Percentiles rank a stretch among this genome's conserved stretches.
phyloP scores from a whole-genome alignment of 2,797 vertebrate genomes.

The Pseudochirops cupreus region DNA sequence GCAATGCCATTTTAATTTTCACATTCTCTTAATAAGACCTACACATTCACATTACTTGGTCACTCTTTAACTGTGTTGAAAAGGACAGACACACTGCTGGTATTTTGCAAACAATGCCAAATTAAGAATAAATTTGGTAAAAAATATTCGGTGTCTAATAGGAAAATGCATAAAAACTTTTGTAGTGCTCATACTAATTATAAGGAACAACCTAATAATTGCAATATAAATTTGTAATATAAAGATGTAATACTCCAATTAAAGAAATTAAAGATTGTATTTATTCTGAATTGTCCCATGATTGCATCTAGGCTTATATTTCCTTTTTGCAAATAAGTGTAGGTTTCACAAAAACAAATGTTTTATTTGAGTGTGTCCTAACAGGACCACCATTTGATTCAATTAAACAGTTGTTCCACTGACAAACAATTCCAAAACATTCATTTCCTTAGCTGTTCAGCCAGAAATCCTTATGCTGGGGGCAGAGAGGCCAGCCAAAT shows the following conservation, averaged over 20 bases:
- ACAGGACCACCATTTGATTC: conserved; percentile 74
- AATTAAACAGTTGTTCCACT: conserved; percentile 74
- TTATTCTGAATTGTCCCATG: neutral
- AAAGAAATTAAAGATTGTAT: neutral
- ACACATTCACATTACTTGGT: neutral
- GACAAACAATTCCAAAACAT: conserved; percentile 46
- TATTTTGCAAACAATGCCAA: neutral
- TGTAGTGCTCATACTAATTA: neutral
- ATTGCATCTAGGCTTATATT: neutral
- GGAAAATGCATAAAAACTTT: neutral
- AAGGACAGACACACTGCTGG: neutral
- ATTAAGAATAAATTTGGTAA: neutral
- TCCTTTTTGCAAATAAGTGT: conserved; percentile 47
- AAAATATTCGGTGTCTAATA: neutral
- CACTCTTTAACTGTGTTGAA: conserved; percentile 18
- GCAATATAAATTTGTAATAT: neutral
- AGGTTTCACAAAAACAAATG: conserved; percentile 47
- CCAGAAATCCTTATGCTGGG: conserved; percentile 64
- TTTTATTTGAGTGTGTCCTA: conserved; percentile 46
- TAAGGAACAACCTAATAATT: neutral
- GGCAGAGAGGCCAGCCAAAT: conserved; percentile 55
- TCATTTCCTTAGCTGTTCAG: conserved; percentile 56
- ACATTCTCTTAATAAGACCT: neutral
- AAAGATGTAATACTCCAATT: neutral
- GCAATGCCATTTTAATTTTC: neutral